Percentiles rank a stretch among this genome's conserved stretches.
These are phyloP conservation scores for Coelogynopora nodosa DNA, from an alignment of 2,888 invertebrate species.

Conservation along the genomic window DNA sequence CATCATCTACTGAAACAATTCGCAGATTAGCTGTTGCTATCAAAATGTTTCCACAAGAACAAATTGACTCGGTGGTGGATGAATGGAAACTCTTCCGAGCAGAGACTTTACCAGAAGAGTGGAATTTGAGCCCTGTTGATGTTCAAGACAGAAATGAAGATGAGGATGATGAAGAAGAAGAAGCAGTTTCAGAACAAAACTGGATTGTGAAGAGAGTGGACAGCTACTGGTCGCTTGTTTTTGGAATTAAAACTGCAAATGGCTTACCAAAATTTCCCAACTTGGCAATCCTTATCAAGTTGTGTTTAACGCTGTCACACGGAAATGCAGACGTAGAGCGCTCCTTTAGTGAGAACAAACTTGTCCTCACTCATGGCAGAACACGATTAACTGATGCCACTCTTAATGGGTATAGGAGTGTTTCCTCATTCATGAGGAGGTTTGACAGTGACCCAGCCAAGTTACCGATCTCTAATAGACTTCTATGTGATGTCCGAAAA, in stretches of 20 bases:
- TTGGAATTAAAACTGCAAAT: constrained; percentile 8
- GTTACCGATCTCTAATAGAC: neutral
- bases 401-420: constrained; percentile 19
- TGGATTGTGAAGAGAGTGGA: constrained; percentile 22
- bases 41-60: constrained; percentile 22
- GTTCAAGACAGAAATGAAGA: neutral
- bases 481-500: neutral
- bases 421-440: constrained; percentile 27
- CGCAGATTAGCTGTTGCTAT: constrained; percentile 36
- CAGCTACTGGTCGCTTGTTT: constrained; percentile 24
- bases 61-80: constrained; percentile 29
- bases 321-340: constrained; percentile 12
- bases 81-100: constrained; percentile 33
- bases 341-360: constrained; percentile 24
- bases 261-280: constrained; percentile 24
- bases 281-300: constrained; percentile 19
- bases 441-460: constrained; percentile 10
- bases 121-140: constrained; percentile 31
- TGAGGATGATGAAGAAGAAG: neutral
- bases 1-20: constrained; percentile 3
- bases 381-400: neutral
- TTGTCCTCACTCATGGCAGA: constrained; percentile 29
- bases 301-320: constrained; percentile 24
- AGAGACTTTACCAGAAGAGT: constrained; percentile 33
- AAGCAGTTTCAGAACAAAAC: constrained; percentile 23